These are phyloP conservation scores for Euborellia annulipes DNA, from an alignment of 1,140 invertebrate species.

Conservation along the genomic window DNA sequence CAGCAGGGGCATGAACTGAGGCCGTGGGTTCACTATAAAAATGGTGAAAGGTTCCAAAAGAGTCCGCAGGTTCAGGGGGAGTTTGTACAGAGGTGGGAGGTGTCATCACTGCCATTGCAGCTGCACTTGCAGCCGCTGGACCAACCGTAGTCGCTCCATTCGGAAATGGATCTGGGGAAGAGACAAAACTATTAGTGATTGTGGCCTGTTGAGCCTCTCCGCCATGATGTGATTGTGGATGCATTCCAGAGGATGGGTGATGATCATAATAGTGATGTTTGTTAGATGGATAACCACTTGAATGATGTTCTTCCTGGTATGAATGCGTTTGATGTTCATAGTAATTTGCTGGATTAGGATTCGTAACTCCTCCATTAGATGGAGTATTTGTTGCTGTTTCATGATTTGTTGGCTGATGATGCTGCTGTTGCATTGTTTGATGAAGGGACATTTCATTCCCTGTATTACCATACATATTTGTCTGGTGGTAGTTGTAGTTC, in stretches of 20 bases:
- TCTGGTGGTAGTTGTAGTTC: no score
- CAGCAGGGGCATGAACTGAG: no score
- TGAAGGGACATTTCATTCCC: no score
- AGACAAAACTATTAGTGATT: slow-evolving; percentile 25
- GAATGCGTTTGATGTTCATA: slow-evolving; percentile 16
- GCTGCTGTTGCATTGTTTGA: no score
- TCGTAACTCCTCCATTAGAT: no score
- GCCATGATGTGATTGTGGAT: slow-evolving; percentile 25
- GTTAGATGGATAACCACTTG: slow-evolving; percentile 18
- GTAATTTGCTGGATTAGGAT: no score
- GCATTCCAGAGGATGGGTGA: slow-evolving; percentile 16
- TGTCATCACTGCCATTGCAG: slow-evolving; percentile 31
- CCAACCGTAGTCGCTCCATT: slow-evolving; percentile 4
- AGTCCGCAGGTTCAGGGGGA: slow-evolving; percentile 32
- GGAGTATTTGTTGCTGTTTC: no score
- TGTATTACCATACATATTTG: no score
- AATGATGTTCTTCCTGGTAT: slow-evolving; percentile 16
- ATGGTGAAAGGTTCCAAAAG: slow-evolving; percentile 49
- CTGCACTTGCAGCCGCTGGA: slow-evolving; percentile 15
- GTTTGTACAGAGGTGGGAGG: slow-evolving; percentile 37
- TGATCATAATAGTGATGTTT: slow-evolving; percentile 27
- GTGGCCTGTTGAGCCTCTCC: slow-evolving; percentile 32
- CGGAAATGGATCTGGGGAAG: slow-evolving; percentile 31
- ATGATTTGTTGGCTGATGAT: no score
- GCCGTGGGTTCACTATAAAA: slow-evolving; percentile 38